Conservation (phyloP, 2,797 vertebrate genomes). For the Sebastes steindachneri region DNA sequence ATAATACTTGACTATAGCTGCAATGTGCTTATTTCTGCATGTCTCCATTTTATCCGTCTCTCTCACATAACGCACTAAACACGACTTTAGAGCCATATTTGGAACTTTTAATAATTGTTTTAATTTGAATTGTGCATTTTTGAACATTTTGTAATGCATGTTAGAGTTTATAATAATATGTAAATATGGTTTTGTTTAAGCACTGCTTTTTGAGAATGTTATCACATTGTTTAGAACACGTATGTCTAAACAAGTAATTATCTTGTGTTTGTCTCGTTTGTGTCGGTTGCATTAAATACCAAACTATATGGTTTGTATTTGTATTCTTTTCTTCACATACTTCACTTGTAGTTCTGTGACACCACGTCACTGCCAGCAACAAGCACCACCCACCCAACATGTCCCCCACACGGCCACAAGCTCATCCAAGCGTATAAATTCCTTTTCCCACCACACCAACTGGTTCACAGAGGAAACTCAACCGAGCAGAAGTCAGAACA, state of each 20-base stretch:
- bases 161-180: neutral
- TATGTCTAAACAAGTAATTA: neutral
- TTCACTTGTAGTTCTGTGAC: neutral
- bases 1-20: neutral
- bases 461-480: neutral
- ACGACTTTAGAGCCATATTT: neutral
- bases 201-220: neutral
- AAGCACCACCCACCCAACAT: neutral
- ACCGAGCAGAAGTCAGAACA: neutral
- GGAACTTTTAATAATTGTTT: neutral
- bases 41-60: neutral
- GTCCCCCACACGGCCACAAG: conserved; percentile 14
- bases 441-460: conserved; percentile 4
- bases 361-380: neutral
- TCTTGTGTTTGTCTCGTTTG: neutral
- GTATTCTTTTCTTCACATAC: neutral
- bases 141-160: neutral
- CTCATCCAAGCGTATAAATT: conserved; percentile 25
- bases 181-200: neutral
- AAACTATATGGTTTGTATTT: neutral
- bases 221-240: no score
- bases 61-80: neutral
- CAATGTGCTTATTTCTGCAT: neutral
- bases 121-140: neutral
- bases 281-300: conserved; percentile 7